Evolutionary conservation across 2,113 vertebrate genomes (phyloP).

Genomic region (Piaya cayana): DNA sequence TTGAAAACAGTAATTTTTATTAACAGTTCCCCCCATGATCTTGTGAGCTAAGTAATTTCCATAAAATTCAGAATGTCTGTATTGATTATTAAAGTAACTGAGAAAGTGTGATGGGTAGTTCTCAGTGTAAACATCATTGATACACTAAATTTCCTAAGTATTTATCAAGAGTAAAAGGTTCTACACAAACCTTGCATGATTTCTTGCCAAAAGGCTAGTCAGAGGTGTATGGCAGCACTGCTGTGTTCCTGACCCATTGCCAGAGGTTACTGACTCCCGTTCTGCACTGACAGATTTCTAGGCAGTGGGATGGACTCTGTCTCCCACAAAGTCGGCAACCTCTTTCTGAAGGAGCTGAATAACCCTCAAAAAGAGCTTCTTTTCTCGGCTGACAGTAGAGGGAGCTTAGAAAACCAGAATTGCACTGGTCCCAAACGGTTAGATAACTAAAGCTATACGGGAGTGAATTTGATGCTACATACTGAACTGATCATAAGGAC

Average conservation of each 20-base stretch:
- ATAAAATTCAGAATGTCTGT: neutral
- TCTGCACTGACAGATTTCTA: neutral
- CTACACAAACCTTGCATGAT: neutral
- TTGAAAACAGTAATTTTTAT: neutral
- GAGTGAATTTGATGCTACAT: neutral
- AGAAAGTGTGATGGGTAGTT: neutral
- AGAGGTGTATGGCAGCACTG: neutral
- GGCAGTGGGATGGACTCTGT: neutral
- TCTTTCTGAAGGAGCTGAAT: neutral
- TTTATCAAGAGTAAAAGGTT: neutral
- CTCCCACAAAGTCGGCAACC: rapidly evolving
- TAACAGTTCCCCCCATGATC: neutral
- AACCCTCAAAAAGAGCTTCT: neutral
- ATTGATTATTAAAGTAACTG: neutral
- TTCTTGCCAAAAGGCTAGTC: neutral
- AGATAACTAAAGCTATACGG: neutral
- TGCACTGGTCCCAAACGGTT: neutral
- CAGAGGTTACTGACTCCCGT: neutral
- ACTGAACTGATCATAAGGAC: neutral
- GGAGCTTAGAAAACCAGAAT: neutral
- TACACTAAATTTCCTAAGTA: neutral
- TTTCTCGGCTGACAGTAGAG: neutral
- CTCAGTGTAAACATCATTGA: neutral
- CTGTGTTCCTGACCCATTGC: neutral
- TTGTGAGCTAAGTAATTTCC: neutral